phyloP scores from a whole-genome alignment of 2,797 vertebrate species.

The Silurus aristotelis region DNA sequence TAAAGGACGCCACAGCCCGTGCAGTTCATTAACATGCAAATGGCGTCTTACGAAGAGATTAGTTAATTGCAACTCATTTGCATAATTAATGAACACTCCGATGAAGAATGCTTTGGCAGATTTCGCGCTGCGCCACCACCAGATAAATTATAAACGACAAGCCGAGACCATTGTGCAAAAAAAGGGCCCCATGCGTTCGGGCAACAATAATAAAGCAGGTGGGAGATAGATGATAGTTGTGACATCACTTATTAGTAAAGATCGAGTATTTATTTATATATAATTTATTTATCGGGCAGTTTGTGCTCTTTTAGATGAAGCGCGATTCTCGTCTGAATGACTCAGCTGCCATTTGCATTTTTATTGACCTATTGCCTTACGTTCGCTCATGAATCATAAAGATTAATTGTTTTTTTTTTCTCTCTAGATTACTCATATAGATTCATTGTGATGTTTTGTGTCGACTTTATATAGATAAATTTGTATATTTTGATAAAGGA shows the following conservation, averaged over 20 bases:
- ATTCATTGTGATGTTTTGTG: neutral
- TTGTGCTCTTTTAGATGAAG: conserved; percentile 31
- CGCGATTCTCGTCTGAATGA: conserved; percentile 3
- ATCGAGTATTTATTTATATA: conserved; percentile 18
- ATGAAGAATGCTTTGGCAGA: conserved; percentile 90
- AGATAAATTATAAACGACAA: conserved; percentile 92
- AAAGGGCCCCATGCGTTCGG: conserved; percentile 72
- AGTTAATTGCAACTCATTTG: conserved; percentile 93
- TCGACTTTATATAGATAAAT: neutral
- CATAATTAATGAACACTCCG: conserved; percentile 95
- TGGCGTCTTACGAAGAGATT: conserved; percentile 85
- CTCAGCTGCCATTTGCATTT: conserved; percentile 15
- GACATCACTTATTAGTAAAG: conserved; percentile 37
- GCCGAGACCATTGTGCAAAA: conserved; percentile 76
- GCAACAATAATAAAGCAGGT: conserved; percentile 78
- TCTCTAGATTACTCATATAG: neutral
- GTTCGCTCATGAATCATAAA: conserved; percentile 16
- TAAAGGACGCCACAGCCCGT: conserved; percentile 87
- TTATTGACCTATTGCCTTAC: conserved; percentile 13
- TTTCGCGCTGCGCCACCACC: conserved; percentile 83
- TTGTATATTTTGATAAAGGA: neutral
- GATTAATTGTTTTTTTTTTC: neutral
- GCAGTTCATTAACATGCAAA: conserved; percentile 93
- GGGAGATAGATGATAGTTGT: conserved; percentile 42
- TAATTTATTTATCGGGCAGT: conserved; percentile 27